Evolutionary conservation across 1,140 invertebrate genomes (phyloP).

Genomic region (Sitobion miscanthi): DNA sequence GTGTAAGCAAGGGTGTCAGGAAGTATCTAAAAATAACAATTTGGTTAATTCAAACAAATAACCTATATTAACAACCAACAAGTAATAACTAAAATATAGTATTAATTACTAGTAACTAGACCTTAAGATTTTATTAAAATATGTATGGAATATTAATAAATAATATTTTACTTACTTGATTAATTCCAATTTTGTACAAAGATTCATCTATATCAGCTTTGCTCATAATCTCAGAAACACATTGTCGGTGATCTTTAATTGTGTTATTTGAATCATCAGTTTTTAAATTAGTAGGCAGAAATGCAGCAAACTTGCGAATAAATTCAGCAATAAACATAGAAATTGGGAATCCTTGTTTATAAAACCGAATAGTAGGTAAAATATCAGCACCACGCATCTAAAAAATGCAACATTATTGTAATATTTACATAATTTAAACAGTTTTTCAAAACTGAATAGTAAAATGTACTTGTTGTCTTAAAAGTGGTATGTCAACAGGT

Average conservation of each 20-base stretch:
- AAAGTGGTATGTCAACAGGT: constrained; percentile 80
- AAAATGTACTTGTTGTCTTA: constrained; percentile 78
- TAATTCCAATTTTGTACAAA: constrained; percentile 86
- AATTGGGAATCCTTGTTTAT: constrained; percentile 93
- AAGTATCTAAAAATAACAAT: too few species aligned
- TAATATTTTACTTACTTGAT: constrained; percentile 75
- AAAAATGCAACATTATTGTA: constrained; percentile 59
- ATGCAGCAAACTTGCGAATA: constrained; percentile 76
- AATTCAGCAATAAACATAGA: constrained; percentile 88
- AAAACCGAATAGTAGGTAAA: constrained; percentile 83
- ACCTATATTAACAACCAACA: too few species aligned
- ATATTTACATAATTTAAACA: constrained; percentile 1
- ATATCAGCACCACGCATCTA: constrained; percentile 90
- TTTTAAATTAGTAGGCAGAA: constrained; percentile 41
- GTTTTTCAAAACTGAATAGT: neutral
- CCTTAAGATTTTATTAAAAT: neutral
- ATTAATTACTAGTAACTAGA: neutral
- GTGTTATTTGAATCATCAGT: constrained; percentile 57
- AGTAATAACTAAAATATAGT: too few species aligned
- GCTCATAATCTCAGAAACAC: constrained; percentile 80
- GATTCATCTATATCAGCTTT: constrained; percentile 86
- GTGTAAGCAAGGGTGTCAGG: too few species aligned
- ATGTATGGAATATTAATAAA: neutral
- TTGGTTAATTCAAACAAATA: too few species aligned
- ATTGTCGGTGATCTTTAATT: constrained; percentile 70